Conservation (phyloP, 2,888 invertebrate genomes). For the Nomada hirtipes region DNA sequence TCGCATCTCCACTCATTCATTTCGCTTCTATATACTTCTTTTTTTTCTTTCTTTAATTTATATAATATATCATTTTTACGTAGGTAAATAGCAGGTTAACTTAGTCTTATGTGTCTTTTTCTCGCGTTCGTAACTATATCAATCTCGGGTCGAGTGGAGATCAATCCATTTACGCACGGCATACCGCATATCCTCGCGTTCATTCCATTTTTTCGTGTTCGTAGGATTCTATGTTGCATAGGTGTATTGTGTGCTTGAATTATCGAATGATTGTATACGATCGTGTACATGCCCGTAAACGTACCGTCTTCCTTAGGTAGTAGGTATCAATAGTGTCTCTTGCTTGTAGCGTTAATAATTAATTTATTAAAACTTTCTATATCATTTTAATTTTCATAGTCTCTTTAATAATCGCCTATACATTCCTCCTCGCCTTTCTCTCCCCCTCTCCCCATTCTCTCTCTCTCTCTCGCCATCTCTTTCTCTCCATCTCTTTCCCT, state of each 20-base stretch:
- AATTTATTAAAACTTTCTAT: conserved; percentile 80
- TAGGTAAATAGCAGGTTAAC: conserved; percentile 65
- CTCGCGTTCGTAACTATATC: conserved; percentile 52
- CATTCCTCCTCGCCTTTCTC: conserved; percentile 42
- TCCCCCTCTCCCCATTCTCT: conserved; percentile 13
- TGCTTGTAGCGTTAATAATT: conserved; percentile 72
- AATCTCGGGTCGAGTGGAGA: conserved; percentile 46
- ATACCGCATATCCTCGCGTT: conserved; percentile 33
- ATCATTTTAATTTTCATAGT: conserved; percentile 73
- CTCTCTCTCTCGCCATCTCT: conserved; percentile 11
- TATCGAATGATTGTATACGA: conserved; percentile 30
- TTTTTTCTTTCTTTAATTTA: conserved; percentile 31
- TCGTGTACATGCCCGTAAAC: conserved; percentile 29
- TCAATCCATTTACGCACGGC: conserved; percentile 59
- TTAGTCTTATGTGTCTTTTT: conserved; percentile 57
- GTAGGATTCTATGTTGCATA: conserved; percentile 50
- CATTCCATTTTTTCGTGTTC: conserved; percentile 44
- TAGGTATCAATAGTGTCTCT: conserved; percentile 69
- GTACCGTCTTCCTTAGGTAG: conserved; percentile 63
- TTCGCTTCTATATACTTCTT: conserved; percentile 17
- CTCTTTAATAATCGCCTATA: conserved; percentile 63
- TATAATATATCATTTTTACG: conserved; percentile 55
- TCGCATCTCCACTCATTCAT: conserved; percentile 24
- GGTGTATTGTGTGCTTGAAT: conserved; percentile 34
- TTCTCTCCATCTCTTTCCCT: conserved; percentile 11